Conservation (phyloP, 2,888 invertebrate genomes). For the Encarsia formosa region DNA sequence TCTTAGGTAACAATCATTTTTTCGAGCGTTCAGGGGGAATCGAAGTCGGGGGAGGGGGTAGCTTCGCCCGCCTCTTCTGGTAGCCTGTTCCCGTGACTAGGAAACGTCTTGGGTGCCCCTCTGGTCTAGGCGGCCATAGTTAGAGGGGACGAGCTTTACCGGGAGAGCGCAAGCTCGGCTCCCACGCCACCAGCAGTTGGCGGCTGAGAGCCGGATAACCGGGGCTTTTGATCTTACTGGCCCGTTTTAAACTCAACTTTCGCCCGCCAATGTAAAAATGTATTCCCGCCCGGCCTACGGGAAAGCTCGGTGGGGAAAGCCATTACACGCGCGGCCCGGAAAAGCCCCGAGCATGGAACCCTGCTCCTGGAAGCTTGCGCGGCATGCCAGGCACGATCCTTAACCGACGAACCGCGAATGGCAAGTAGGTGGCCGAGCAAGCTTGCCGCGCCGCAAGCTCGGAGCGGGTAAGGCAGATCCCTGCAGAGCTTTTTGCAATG, state of each 20-base stretch:
- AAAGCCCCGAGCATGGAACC: slow-evolving; percentile 37
- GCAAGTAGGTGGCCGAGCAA: too few species aligned
- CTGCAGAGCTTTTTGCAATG: too few species aligned
- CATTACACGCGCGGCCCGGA: slow-evolving; percentile 1
- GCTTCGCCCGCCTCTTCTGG: slow-evolving; percentile 30
- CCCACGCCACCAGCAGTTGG: background rate
- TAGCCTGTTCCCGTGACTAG: slow-evolving; percentile 38
- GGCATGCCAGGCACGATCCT: slow-evolving; percentile 43
- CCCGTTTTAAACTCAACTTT: slow-evolving; percentile 41
- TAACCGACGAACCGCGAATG: slow-evolving; percentile 21
- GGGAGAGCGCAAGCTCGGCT: slow-evolving; percentile 1
- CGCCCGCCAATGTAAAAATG: background rate
- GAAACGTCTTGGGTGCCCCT: slow-evolving; percentile 29
- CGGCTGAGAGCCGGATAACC: slow-evolving; percentile 42
- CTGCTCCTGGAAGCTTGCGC: slow-evolving; percentile 43
- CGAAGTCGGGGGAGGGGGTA: background rate
- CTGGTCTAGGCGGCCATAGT: slow-evolving; percentile 30
- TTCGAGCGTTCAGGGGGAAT: too few species aligned
- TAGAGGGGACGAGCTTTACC: background rate
- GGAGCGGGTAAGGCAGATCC: too few species aligned
- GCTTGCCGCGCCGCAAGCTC: too few species aligned
- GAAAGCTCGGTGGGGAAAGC: slow-evolving; percentile 10
- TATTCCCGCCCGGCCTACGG: too few species aligned
- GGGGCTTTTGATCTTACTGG: slow-evolving; percentile 48
- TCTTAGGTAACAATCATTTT: too few species aligned